Evolutionary conservation across 2,113 vertebrate species (phyloP), one percentile per base, ranked within the genome.

Genomic region (Neomonachus schauinslandi): DNA sequence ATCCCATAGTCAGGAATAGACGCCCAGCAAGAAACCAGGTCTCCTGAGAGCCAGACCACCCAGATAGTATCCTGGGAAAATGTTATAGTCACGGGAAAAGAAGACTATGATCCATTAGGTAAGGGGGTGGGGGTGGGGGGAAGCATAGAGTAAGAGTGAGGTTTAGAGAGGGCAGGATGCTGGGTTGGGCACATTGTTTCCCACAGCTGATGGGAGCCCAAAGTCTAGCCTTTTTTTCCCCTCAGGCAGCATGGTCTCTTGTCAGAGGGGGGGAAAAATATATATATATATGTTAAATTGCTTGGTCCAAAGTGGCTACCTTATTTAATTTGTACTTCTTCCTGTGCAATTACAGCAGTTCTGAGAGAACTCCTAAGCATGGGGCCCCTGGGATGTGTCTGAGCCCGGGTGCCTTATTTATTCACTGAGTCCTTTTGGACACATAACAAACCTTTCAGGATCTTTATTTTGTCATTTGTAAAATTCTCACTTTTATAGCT

Each of bases 71-170:
- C 3, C 0, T 18, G 74, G 16, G 72, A 15, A 85, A 71, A 57
- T 22, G 31, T 14, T 15, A 46, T n/a, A 12, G 8, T 39, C 49
- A 5, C 0, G 1, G 1, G 24, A 71, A 77, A 77, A 76, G 39
- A 13, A 3, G 8, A 5, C 53, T 2, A 11, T n/a, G n/a, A 57
- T 31, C 59, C 59, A 18, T 16, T 15, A 80, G 53, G 46, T 15
- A 1, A 16, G 36, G 21, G 11, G 28, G 36, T 13, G 13, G 8
- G 1, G 12, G 36, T 12, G 16, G 8, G 1, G 12, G 2, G 0
- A 9, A 0, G 8, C 26, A 15, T 53, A 13, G 42, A n/a, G 5
- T 24, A n/a, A 39, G 61, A 65, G 59, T 65, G 57, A 31, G 57
- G 18, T n/a, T 49, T 77, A 39, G 16, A 31, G 21, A 59, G 28